Evolutionary conservation across 2,113 vertebrate genomes (phyloP).

Genomic region (Galemys pyrenaicus): DNA sequence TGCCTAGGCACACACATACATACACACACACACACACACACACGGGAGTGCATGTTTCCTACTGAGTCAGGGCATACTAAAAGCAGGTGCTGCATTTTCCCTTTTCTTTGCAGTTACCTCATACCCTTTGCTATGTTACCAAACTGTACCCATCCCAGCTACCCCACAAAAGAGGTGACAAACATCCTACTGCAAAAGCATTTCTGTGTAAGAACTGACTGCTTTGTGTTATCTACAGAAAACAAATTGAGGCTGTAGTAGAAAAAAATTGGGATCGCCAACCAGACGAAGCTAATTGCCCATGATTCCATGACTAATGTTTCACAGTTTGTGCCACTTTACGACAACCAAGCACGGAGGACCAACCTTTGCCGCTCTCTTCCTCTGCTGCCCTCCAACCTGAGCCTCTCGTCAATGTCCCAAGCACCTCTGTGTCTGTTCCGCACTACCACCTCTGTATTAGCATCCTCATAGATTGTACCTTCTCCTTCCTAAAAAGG

Average conservation of each 20-base stretch:
- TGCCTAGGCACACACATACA: background rate
- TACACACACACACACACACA: no score
- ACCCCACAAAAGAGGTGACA: background rate
- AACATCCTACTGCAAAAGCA: background rate
- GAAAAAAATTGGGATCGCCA: background rate
- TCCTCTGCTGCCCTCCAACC: background rate
- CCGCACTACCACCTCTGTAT: accelerated
- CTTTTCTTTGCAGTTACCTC: background rate
- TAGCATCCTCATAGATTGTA: accelerated
- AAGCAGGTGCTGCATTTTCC: background rate
- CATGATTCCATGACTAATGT: background rate
- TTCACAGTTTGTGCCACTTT: accelerated
- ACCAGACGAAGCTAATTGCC: no score
- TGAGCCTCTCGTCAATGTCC: background rate
- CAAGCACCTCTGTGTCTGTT: accelerated
- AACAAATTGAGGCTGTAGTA: background rate
- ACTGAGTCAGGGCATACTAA: accelerated
- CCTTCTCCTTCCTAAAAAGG: background rate
- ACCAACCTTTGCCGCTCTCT: background rate
- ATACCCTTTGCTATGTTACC: background rate
- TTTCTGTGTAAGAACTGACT: background rate
- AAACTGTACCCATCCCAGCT: background rate
- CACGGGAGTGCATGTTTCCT: background rate
- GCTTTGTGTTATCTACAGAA: accelerated
- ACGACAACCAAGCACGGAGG: background rate